Base-by-base conservation (phyloP, 2,113 vertebrate genomes). In the Tenrec ecaudatus region DNA sequence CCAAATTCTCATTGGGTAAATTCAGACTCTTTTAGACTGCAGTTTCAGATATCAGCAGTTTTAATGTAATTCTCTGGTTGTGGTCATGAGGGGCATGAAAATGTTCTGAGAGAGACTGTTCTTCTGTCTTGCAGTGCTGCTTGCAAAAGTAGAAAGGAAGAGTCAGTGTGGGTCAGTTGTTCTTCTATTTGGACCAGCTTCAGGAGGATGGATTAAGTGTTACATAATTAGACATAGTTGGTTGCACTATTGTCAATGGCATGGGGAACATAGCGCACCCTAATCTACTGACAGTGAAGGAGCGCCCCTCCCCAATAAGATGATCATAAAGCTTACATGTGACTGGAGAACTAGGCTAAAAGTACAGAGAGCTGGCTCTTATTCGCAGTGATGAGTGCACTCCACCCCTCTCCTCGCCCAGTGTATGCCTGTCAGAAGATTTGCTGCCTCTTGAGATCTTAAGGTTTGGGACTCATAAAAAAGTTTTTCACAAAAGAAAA, bases 11-110 rank as follows among this genome's bases (percentile, higher is more conserved):
- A 75, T 14, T 79, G 77, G 76, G 33, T 94, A 87, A 92, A 90
- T 90, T 96, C 66, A 86, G 82, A 66, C 60, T 81, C 91, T 57
- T 82, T 92, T 77, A 95, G 90, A 95, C 43, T 15, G 73, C 85
- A 82, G 43, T 68, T 92, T 96, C 38, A 47, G 27, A 92, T 86
- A 75, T 78, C 77, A 93, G 57, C 58, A 73, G 91, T 86, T 88
- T 87, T 43, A 78, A 36, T 57, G 53, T 66, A 86, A 69, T 94
- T 84, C 57, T 91, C 82, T 92, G 12, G 60, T 64, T 53, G 66
- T 92, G 47, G 27, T 95, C 82, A 53, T 10, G 47, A 80, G 83
- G 23, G 89, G 19, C 62, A 40, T 15, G 20, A 92, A 82, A 43
- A 57, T 89, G 6, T 86, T 93, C 79, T 91, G 38, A 90, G 64